Conservation (phyloP, 2,888 invertebrate species). For the Pristionchus entomophagus region DNA sequence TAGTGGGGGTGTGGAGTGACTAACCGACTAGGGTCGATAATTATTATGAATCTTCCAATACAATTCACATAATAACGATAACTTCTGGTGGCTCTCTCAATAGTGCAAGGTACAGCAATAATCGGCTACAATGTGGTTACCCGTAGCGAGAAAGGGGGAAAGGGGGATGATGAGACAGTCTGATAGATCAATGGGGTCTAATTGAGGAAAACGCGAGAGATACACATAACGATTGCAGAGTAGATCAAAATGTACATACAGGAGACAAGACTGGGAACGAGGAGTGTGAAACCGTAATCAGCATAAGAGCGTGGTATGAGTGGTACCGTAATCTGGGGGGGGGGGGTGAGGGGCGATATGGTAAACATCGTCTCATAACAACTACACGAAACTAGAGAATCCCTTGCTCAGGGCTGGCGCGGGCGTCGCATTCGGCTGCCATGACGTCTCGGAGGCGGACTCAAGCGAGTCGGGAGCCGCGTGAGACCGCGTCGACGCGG, state of each 20-base stretch:
- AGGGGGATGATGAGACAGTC: neutral
- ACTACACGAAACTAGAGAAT: slow-evolving; percentile 62
- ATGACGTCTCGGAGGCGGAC: slow-evolving; percentile 48
- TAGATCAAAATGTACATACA: slow-evolving; percentile 9
- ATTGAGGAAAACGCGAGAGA: neutral
- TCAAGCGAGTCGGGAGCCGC: slow-evolving; percentile 33
- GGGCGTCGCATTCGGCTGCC: slow-evolving; percentile 51
- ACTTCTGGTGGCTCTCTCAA: slow-evolving; percentile 3
- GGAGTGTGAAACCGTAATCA: neutral
- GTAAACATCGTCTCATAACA: neutral
- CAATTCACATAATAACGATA: neutral
- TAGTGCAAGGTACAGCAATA: slow-evolving; percentile 19
- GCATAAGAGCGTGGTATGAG: neutral
- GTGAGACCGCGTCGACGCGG: neutral
- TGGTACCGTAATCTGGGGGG: neutral
- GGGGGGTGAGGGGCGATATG: neutral
- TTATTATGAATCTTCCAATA: slow-evolving; percentile 21
- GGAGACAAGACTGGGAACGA: slow-evolving; percentile 20
- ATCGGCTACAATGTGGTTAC: neutral
- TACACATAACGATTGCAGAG: neutral
- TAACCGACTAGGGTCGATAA: neutral
- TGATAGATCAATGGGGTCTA: neutral
- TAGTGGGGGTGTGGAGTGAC: neutral
- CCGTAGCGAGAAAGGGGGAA: neutral
- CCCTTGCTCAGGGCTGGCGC: slow-evolving; percentile 57